phyloP scores from a whole-genome alignment of 2,888 invertebrate species.

The Andrena haemorrhoa region DNA sequence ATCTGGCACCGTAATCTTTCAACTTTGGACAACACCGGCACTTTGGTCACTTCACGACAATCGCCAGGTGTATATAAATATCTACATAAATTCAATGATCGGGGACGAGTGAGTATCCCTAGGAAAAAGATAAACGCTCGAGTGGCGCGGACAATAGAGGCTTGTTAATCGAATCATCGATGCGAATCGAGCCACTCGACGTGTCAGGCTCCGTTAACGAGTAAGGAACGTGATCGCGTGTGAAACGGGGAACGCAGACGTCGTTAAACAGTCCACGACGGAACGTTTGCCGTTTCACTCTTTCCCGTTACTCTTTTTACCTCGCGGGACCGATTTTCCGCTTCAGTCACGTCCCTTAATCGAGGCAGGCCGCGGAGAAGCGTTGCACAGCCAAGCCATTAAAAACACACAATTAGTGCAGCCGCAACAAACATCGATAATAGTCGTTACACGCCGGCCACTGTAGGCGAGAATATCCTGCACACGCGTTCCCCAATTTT shows the following conservation, averaged over 20 bases:
- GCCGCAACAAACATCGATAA: slow-evolving; percentile 81
- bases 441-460: slow-evolving; percentile 70
- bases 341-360: slow-evolving; percentile 68
- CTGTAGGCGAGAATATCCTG: slow-evolving; percentile 22
- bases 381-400: slow-evolving; percentile 79
- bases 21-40: neutral
- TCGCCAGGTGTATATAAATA: neutral
- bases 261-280: slow-evolving; percentile 43
- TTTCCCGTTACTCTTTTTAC: slow-evolving; percentile 12
- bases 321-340: slow-evolving; percentile 43
- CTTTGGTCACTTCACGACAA: neutral
- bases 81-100: slow-evolving; percentile 2
- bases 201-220: slow-evolving; percentile 32
- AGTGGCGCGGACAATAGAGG: neutral
- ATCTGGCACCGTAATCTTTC: no score
- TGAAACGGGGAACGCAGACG: slow-evolving; percentile 18
- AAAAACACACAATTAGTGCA: slow-evolving; percentile 83
- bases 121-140: slow-evolving; percentile 17
- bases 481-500: neutral
- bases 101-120: neutral
- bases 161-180: slow-evolving; percentile 34
- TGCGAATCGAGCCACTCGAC: slow-evolving; percentile 36
- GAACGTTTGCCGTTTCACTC: slow-evolving; percentile 14
- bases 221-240: slow-evolving; percentile 44
- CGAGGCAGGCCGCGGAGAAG: slow-evolving; percentile 73